A percentile compares a stretch with the other conserved stretches of the same genome.
These are phyloP conservation scores for Psilanteris sp. DNA, from an alignment of 1,140 invertebrate species.

Conservation along the genomic window DNA sequence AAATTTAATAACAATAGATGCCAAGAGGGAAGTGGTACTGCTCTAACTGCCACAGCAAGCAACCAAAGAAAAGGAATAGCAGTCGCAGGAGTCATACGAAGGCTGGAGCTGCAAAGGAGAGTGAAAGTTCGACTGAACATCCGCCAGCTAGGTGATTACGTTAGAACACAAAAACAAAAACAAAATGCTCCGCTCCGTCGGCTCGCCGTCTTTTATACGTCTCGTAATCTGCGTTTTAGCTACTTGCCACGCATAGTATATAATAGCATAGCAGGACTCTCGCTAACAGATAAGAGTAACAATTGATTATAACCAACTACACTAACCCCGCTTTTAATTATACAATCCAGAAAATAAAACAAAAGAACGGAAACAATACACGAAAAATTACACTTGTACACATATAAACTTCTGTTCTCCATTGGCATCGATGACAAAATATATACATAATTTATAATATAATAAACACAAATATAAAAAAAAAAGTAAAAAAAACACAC, in stretches of 20 bases:
- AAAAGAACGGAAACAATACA: constrained; percentile 5
- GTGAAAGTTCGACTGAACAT: constrained; percentile 81
- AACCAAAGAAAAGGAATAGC: constrained; percentile 86
- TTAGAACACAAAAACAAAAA: constrained; percentile 75
- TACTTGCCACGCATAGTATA: constrained; percentile 28
- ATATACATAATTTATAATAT: constrained; percentile 16
- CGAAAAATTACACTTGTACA: too few relatives aligned
- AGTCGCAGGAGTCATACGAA: constrained; percentile 80
- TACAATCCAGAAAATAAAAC: constrained; percentile 2
- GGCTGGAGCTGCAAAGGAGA: constrained; percentile 76
- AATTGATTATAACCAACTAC: constrained; percentile 25
- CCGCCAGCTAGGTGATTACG: constrained; percentile 82
- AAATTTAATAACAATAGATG: constrained; percentile 77
- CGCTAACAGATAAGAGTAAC: constrained; percentile 49
- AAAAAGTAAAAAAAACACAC: constrained; percentile 21
- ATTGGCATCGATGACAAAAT: too few relatives aligned
- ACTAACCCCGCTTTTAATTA: constrained; percentile 35
- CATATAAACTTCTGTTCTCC: too few relatives aligned
- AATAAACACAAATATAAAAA: constrained; percentile 4
- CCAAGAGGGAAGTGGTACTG: constrained; percentile 94
- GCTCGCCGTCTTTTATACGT: constrained; percentile 68
- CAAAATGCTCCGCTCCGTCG: constrained; percentile 70
- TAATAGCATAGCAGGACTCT: constrained; percentile 27
- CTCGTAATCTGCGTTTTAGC: constrained; percentile 43
- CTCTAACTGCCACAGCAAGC: constrained; percentile 88